phyloP scores from a whole-genome alignment of 2,797 vertebrate species.

The Synanceia verrucosa region DNA sequence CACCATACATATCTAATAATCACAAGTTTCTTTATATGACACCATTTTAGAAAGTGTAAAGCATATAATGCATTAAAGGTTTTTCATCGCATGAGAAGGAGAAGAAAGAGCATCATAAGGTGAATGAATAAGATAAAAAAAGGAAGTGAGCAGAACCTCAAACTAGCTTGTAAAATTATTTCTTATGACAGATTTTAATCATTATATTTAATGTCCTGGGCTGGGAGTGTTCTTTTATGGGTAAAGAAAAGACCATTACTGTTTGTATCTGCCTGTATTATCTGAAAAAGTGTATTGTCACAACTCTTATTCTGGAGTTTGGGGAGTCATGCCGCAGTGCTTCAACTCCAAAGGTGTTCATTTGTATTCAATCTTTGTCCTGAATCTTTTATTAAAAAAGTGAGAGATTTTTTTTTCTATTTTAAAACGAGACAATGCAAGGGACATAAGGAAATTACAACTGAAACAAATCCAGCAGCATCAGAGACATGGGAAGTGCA shows the following conservation, averaged over 20 bases:
- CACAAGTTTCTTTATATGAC: background rate
- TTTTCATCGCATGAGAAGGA: background rate
- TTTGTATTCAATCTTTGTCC: background rate
- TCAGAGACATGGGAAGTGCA: slow-evolving; percentile 3
- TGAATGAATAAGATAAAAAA: background rate
- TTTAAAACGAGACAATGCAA: background rate
- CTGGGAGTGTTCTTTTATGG: background rate
- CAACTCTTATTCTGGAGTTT: background rate
- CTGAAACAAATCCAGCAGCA: background rate
- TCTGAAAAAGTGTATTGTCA: slow-evolving; percentile 3
- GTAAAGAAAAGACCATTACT: background rate
- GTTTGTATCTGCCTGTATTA: background rate
- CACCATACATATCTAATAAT: background rate
- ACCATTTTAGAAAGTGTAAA: background rate
- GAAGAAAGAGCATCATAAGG: background rate
- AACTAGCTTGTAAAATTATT: background rate
- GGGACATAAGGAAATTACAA: background rate
- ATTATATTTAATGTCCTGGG: background rate
- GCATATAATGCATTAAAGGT: background rate
- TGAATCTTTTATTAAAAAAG: background rate
- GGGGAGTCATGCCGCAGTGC: background rate
- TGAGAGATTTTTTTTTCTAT: background rate
- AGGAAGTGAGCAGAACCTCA: background rate
- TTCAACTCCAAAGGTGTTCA: background rate
- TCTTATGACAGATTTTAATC: background rate